phyloP scores from a whole-genome alignment of 1,140 invertebrate species.

The Callitettix versicolor region DNA sequence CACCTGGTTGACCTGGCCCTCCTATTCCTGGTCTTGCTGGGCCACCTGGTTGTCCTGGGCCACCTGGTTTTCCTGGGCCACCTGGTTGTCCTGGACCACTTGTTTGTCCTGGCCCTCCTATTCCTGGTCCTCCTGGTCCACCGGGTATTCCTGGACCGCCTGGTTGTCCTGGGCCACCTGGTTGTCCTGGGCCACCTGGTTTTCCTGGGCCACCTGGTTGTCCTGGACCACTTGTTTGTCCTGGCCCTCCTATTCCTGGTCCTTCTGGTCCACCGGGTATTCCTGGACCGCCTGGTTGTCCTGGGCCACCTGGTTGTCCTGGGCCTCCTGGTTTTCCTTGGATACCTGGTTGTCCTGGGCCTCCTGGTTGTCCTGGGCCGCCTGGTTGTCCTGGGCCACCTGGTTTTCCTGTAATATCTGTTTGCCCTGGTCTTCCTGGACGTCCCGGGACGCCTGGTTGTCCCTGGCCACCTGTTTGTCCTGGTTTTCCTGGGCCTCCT shows the following conservation, averaged over 20 bases:
- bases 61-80: constrained; percentile 21
- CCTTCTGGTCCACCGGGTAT: constrained; percentile 19
- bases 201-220: constrained; percentile 21
- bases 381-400: constrained; percentile 18
- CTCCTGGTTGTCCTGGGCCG: no score
- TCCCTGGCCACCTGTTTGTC: constrained; percentile 21
- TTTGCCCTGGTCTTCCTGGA: constrained; percentile 20
- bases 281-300: constrained; percentile 19
- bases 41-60: constrained; percentile 23
- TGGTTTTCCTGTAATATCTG: constrained; percentile 11
- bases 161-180: not conserved
- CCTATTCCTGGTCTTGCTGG: no score
- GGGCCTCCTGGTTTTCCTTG: constrained; percentile 21
- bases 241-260: constrained; percentile 17
- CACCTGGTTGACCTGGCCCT: constrained; percentile 23
- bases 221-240: not conserved
- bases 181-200: not conserved
- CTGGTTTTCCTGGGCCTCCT: constrained; percentile 21
- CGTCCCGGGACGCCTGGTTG: constrained; percentile 19
- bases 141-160: constrained; percentile 15
- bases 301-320: constrained; percentile 17
- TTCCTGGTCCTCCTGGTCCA: constrained; percentile 24
- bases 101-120: constrained; percentile 20
- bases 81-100: constrained; percentile 23
- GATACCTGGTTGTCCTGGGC: not conserved